Conservation (phyloP, 2,113 vertebrate species). For the Orcinus orca region DNA sequence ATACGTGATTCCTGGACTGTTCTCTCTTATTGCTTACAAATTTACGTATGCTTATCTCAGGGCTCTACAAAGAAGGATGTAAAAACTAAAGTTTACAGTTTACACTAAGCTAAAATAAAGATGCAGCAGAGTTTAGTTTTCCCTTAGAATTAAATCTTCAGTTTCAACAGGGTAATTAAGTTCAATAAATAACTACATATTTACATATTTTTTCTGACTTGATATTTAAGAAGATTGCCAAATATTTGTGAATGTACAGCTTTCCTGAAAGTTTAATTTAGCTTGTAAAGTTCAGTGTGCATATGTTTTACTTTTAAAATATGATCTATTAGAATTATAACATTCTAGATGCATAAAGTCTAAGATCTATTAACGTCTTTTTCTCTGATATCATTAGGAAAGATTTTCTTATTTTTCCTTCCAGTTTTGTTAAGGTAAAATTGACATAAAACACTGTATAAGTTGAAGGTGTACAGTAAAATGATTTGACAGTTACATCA, state of each 20-base stretch:
- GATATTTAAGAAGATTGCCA: background rate
- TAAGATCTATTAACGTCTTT: background rate
- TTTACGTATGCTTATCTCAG: background rate
- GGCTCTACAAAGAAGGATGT: background rate
- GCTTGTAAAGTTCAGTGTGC: background rate
- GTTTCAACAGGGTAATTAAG: background rate
- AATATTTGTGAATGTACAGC: background rate
- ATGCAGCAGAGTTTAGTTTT: background rate
- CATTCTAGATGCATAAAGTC: background rate
- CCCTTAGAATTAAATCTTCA: background rate
- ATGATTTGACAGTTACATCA: too few relatives aligned
- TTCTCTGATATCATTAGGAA: background rate
- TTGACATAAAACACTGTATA: too few relatives aligned
- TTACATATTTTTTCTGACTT: background rate
- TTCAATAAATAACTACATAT: background rate
- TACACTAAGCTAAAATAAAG: background rate
- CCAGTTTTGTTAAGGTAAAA: too few relatives aligned
- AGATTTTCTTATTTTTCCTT: background rate
- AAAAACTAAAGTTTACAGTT: background rate
- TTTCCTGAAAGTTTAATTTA: background rate
- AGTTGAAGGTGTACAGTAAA: too few relatives aligned
- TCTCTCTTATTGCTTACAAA: background rate
- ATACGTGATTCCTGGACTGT: background rate
- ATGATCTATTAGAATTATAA: background rate
- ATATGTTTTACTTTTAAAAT: background rate